Conservation (phyloP, 2,797 vertebrate genomes). For the Muraenolepis orangiensis region DNA sequence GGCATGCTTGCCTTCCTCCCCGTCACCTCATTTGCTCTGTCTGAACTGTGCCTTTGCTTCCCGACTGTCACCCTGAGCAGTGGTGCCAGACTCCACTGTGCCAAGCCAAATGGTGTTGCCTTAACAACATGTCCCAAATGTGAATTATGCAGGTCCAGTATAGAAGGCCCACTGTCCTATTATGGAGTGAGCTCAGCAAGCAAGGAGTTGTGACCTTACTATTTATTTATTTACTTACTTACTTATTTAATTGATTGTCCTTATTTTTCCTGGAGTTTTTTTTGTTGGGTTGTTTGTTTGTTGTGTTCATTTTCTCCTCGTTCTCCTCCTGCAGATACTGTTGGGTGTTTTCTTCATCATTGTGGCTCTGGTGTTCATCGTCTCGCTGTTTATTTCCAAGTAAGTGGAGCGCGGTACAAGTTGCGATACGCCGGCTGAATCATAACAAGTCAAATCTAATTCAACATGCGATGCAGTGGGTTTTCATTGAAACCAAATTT, state of each 20-base stretch:
- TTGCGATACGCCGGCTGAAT: not conserved
- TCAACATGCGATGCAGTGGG: not conserved
- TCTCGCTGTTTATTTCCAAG: constrained; percentile 97
- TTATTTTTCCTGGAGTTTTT: not conserved
- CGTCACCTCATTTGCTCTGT: constrained; percentile 32
- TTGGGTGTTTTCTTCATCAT: constrained; percentile 91
- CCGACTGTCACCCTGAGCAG: constrained; percentile 45
- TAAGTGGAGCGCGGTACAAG: constrained; percentile 71
- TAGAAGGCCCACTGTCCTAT: constrained; percentile 21
- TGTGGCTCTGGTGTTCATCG: constrained; percentile 88
- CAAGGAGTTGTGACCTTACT: not conserved
- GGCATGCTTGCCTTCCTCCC: constrained; percentile 32
- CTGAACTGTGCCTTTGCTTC: constrained; percentile 44
- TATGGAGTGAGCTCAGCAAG: not conserved
- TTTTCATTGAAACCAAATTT: not conserved
- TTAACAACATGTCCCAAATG: constrained; percentile 48
- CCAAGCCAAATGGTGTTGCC: constrained; percentile 62
- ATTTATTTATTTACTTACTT: too few relatives aligned
- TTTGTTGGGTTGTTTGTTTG: too few relatives aligned
- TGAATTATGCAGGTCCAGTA: constrained; percentile 34
- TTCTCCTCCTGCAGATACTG: constrained; percentile 76
- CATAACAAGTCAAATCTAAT: not conserved
- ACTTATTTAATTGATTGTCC: not conserved
- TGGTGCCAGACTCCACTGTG: constrained; percentile 50
- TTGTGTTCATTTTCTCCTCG: not conserved